phyloP scores from a whole-genome alignment of 2,888 invertebrate species.

The Chironomus tentans region DNA sequence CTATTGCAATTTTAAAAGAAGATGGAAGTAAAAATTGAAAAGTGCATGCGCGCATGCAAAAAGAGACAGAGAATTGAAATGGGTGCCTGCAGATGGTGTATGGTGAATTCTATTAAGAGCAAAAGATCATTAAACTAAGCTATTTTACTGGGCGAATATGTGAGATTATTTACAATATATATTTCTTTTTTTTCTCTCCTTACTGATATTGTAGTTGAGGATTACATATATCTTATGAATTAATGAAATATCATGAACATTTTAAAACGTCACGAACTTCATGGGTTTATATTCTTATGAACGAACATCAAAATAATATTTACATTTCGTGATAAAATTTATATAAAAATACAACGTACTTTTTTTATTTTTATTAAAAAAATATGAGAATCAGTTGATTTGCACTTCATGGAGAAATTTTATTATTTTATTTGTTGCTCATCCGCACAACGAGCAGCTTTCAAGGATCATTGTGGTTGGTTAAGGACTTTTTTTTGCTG shows the following conservation, averaged over 20 bases:
- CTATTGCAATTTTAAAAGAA: too few relatives aligned
- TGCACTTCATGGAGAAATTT: too few relatives aligned
- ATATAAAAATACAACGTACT: background rate
- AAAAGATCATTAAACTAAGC: background rate
- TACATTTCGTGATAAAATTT: background rate
- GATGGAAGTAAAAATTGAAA: background rate
- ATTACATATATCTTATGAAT: conserved; percentile 36
- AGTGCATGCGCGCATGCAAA: background rate
- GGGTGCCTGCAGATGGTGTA: background rate
- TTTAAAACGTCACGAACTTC: conserved; percentile 35
- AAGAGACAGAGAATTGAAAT: background rate
- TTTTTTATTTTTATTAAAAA: too few relatives aligned
- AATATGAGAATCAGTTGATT: too few relatives aligned
- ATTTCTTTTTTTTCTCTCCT: too few relatives aligned
- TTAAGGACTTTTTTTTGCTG: too few relatives aligned
- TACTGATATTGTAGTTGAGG: background rate
- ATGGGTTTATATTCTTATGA: background rate
- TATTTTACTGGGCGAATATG: background rate
- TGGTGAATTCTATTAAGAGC: background rate
- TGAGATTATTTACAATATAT: too few relatives aligned
- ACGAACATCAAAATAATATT: background rate
- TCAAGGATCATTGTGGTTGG: too few relatives aligned
- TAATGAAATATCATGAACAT: conserved; percentile 39
- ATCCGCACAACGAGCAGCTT: too few relatives aligned
- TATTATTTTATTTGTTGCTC: too few relatives aligned